Evolutionary conservation across 2,797 vertebrate genomes (phyloP), one percentile per base, ranked within the genome.

Genomic region (Heterohyrax brucei): DNA sequence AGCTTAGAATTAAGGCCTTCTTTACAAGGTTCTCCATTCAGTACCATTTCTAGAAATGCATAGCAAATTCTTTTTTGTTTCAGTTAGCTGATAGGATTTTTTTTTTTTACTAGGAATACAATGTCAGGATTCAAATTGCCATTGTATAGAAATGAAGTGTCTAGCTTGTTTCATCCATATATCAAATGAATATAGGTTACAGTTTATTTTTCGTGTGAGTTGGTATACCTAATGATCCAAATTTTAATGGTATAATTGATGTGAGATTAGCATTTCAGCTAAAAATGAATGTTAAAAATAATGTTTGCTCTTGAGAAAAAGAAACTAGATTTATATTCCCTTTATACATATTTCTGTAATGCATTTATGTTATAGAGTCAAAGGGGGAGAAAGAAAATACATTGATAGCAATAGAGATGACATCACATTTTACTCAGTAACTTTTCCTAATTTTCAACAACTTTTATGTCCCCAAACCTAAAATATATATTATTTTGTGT

Each of bases 1-100:
- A 96, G 89, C 89, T 94, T 86, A 94, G 83, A 87, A 89, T 95
- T 89, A 92, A 89, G 95, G 24, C 87, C 80, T 96, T 0, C 83
- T 94, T 94, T 89, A 81, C 62, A 88, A 92, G 59, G 61, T 90
- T 64, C 77, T 78, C 50, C 16, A 93, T 92, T 94, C 72, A 85
- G 81, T 93, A 95, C 73, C 84, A 92, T 92, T 96, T 93, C 78
- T 92, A 26, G 89, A 93, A 91, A 85, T 90, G 10, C 50, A 46
- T 85, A 50, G 30, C 44, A 87, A 93, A 85, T 89, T 94, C 14
- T 78, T 87, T 82, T 93, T 89, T 93, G 68, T 89, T 93, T 93
- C 33, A 82, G 72, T n/a, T 84, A 46, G 61, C 70, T 83, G 93
- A 39, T 79, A 89, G 44, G 61, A 95, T 88, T 85, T 93, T 89